These are phyloP conservation scores for Andrena trimmerana DNA, from an alignment of 2,888 invertebrate species.

Conservation along the genomic window DNA sequence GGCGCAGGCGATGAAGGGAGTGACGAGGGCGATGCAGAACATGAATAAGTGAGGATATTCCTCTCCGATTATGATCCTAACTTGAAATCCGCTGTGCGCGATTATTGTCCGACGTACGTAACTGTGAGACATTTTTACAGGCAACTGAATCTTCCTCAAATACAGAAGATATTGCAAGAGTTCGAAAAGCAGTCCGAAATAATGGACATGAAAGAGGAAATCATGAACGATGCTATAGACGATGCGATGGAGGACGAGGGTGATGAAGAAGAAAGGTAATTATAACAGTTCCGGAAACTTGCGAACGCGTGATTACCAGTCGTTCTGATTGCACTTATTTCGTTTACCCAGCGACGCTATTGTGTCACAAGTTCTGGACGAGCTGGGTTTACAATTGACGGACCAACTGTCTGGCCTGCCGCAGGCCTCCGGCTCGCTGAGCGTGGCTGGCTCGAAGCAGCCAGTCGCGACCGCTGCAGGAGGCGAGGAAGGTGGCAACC, in stretches of 20 bases:
- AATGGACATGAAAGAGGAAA: conserved; percentile 99
- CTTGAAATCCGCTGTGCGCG: not conserved
- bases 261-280: conserved; percentile 97
- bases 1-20: conserved; percentile 99
- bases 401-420: conserved; percentile 97
- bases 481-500: conserved; percentile 84
- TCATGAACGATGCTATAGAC: conserved; percentile 99
- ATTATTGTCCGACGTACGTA: not conserved
- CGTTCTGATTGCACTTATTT: conserved; percentile 1
- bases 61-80: not conserved
- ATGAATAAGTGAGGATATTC: conserved; percentile 92
- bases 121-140: conserved; percentile 82
- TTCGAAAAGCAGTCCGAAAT: conserved; percentile 99
- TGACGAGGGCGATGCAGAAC: conserved; percentile 98
- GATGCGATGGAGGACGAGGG: conserved; percentile 99
- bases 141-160: conserved; percentile 98
- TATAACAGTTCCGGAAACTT: not conserved
- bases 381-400: conserved; percentile 97
- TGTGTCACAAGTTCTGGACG: conserved; percentile 98
- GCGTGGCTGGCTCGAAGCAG: conserved; percentile 87
- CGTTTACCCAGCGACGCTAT: conserved; percentile 92
- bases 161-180: conserved; percentile 98
- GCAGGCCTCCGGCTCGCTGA: conserved; percentile 87
- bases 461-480: conserved; percentile 87
- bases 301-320: not conserved